These are phyloP conservation scores for Peromyscus aztecus DNA, from an alignment of 2,797 vertebrate species.

Conservation along the genomic window DNA sequence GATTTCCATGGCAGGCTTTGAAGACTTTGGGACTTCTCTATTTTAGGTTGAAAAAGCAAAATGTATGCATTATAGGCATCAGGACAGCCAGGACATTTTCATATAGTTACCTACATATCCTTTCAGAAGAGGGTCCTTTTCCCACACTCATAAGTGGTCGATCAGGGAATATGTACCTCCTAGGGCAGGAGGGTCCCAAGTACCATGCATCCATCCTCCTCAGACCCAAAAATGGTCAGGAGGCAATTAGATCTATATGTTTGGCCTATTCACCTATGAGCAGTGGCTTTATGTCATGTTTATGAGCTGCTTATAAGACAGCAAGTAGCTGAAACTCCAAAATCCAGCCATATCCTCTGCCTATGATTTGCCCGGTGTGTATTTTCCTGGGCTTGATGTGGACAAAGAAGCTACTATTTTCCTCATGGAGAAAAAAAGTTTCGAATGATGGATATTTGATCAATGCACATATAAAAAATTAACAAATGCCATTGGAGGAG, in stretches of 20 bases:
- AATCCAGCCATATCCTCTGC: neutral
- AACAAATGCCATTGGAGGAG: slow-evolving; percentile 67
- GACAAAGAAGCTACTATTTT: neutral
- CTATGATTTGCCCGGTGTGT: neutral
- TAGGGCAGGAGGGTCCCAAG: neutral
- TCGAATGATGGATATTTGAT: slow-evolving; percentile 48
- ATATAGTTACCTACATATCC: accelerated
- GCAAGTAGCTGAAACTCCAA: accelerated
- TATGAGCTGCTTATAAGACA: accelerated
- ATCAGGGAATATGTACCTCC: accelerated
- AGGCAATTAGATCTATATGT: no score
- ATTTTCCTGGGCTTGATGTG: neutral
- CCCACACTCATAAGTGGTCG: accelerated
- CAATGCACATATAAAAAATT: slow-evolving; percentile 70
- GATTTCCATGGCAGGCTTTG: accelerated
- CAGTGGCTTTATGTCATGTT: neutral
- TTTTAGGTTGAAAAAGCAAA: neutral
- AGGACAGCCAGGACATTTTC: accelerated
- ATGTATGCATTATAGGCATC: accelerated
- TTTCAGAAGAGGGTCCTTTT: no score
- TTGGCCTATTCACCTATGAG: neutral
- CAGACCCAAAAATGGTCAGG: no score
- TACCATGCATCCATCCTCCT: accelerated
- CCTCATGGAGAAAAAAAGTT: neutral
- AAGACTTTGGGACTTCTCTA: neutral